Percentiles rank a stretch among this genome's conserved stretches.
Conservation (phyloP, 2,888 invertebrate species). For the Caenorhabditis afra region DNA sequence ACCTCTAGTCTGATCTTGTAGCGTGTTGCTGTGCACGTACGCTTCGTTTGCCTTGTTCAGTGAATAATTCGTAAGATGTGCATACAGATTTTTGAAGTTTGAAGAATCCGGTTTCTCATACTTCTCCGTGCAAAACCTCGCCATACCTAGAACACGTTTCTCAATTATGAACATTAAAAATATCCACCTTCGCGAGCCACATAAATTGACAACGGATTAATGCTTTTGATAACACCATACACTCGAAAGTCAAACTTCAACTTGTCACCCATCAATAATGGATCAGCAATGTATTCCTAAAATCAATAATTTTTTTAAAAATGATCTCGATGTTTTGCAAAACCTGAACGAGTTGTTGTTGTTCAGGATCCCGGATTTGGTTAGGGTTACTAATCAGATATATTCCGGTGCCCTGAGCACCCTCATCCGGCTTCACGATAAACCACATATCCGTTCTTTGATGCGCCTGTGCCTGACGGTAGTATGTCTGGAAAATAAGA, state of each 20-base stretch:
- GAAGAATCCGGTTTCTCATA: constrained; percentile 82
- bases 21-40: constrained; percentile 81
- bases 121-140: constrained; percentile 82
- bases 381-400: constrained; percentile 82
- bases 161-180: no score
- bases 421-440: constrained; percentile 83
- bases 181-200: constrained; percentile 80
- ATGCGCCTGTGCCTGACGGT: constrained; percentile 9
- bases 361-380: constrained; percentile 80
- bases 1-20: constrained; percentile 79
- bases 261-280: constrained; percentile 80
- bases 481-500: constrained; percentile 20
- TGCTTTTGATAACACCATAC: constrained; percentile 82
- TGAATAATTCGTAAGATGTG: constrained; percentile 83
- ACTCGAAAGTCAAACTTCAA: constrained; percentile 83
- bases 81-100: constrained; percentile 82
- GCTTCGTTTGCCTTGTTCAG: constrained; percentile 82
- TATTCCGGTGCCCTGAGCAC: constrained; percentile 83
- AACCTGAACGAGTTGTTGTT: constrained; percentile 77
- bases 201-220: constrained; percentile 82
- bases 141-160: constrained; percentile 78
- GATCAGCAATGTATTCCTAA: constrained; percentile 82
- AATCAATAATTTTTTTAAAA: neutral
- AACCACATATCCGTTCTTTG: constrained; percentile 77
- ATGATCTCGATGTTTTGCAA: no score